These are phyloP conservation scores for Coreius guichenoti DNA, from an alignment of 2,797 vertebrate species.

Conservation along the genomic window DNA sequence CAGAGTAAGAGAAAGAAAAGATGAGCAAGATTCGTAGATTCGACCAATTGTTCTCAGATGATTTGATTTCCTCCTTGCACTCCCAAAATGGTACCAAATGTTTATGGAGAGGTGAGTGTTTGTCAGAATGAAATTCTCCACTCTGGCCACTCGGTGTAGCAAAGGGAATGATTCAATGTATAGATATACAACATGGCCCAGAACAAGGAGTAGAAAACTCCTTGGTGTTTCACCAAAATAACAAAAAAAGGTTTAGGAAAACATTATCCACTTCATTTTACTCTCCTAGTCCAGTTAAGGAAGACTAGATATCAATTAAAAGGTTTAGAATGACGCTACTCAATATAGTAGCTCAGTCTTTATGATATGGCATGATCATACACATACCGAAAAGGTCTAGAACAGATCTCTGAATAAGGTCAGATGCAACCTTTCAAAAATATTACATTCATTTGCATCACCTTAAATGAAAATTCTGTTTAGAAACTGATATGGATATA, in stretches of 20 bases:
- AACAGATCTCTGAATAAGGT: constrained; percentile 13
- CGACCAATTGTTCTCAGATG: constrained; percentile 9
- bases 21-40: constrained; percentile 60
- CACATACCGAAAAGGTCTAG: neutral
- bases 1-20: constrained; percentile 59
- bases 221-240: neutral
- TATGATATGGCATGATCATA: constrained; percentile 30
- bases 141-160: constrained; percentile 53
- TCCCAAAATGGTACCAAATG: constrained; percentile 71
- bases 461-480: constrained; percentile 33
- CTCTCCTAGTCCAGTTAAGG: constrained; percentile 47
- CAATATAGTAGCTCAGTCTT: constrained; percentile 16
- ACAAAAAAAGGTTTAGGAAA: neutral
- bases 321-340: constrained; percentile 30
- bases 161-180: constrained; percentile 56
- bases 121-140: constrained; percentile 9
- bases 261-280: constrained; percentile 32
- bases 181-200: constrained; percentile 36
- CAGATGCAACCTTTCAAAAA: constrained; percentile 47
- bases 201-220: constrained; percentile 2
- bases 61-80: neutral
- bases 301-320: constrained; percentile 44
- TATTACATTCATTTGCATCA: constrained; percentile 58
- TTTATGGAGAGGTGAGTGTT: constrained; percentile 37
- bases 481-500: constrained; percentile 53